Percentiles rank a stretch among this genome's conserved stretches.
Evolutionary conservation across 2,888 invertebrate species (phyloP).

Genomic region (Agrotis exclamationis): DNA sequence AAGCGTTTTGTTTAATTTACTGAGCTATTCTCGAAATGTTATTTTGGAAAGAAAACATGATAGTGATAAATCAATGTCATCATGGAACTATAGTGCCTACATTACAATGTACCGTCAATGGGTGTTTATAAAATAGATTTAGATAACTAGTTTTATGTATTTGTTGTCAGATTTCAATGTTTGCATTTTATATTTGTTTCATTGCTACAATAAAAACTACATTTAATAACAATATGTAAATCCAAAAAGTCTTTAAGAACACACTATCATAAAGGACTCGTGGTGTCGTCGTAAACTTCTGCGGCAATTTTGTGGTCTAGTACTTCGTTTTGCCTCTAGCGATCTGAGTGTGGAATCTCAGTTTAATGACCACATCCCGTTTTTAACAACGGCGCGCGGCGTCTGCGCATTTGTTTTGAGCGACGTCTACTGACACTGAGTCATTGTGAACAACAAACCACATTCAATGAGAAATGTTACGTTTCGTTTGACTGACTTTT

Average conservation of each 20-base stretch:
- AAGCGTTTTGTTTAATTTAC: constrained; percentile 39
- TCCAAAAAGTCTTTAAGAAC: background rate
- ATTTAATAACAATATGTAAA: background rate
- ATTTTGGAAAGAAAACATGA: constrained; percentile 48
- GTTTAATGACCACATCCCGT: constrained; percentile 90
- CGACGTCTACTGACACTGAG: constrained; percentile 82
- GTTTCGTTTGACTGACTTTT: constrained; percentile 77
- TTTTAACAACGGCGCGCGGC: constrained; percentile 75
- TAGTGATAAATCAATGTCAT: constrained; percentile 52
- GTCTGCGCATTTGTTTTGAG: constrained; percentile 87
- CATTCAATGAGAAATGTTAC: constrained; percentile 80
- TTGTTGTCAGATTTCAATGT: constrained; percentile 18
- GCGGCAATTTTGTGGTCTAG: constrained; percentile 60
- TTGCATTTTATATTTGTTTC: constrained; percentile 6
- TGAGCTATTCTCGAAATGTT: constrained; percentile 37
- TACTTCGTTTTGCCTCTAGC: constrained; percentile 67
- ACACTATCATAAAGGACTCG: constrained; percentile 17
- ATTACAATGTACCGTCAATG: constrained; percentile 28
- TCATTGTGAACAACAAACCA: constrained; percentile 85
- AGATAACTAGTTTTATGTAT: constrained; percentile 11
- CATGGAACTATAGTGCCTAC: constrained; percentile 33
- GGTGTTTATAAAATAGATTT: constrained; percentile 30
- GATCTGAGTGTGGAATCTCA: constrained; percentile 84
- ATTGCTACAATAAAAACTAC: constrained; percentile 1
- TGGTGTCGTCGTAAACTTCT: constrained; percentile 20